Evolutionary conservation across 2,888 invertebrate genomes (phyloP).

Genomic region (Cryptus armator): DNA sequence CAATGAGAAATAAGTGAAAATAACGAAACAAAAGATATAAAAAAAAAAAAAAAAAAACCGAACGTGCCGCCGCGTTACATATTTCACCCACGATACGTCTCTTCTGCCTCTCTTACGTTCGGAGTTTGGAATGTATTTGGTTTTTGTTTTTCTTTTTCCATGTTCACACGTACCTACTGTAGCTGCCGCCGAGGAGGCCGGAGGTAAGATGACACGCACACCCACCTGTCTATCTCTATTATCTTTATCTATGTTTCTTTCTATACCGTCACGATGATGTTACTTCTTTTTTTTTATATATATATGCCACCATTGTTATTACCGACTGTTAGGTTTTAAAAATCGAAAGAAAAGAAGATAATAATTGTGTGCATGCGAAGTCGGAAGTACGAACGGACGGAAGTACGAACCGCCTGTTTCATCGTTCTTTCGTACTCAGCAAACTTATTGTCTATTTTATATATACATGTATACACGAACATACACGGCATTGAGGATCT

Average conservation of each 20-base stretch:
- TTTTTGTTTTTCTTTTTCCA: conserved; percentile 87
- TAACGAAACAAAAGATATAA: conserved; percentile 16
- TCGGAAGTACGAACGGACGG: conserved; percentile 21
- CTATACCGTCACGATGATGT: conserved; percentile 31
- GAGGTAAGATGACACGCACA: conserved; percentile 89
- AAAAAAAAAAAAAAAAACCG: conserved; percentile 7
- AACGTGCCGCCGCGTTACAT: conserved; percentile 43
- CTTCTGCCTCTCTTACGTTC: conserved; percentile 64
- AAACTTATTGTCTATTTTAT: conserved; percentile 1
- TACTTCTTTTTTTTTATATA: neutral
- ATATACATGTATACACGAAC: conserved; percentile 15
- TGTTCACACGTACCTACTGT: conserved; percentile 86
- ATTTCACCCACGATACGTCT: conserved; percentile 47
- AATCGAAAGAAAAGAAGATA: neutral
- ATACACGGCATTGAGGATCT: conserved; percentile 42
- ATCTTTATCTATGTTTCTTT: conserved; percentile 34
- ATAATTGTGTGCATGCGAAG: conserved; percentile 39
- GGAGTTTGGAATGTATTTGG: conserved; percentile 84
- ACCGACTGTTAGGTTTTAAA: neutral
- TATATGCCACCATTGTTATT: conserved; percentile 6
- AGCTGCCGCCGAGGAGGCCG: conserved; percentile 95
- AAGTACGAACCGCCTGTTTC: too few species aligned
- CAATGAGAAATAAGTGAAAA: conserved; percentile 31
- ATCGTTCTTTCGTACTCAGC: conserved; percentile 25
- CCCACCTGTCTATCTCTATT: conserved; percentile 58